phyloP scores from a whole-genome alignment of 2,797 vertebrate genomes.

The Tangara arthus region DNA sequence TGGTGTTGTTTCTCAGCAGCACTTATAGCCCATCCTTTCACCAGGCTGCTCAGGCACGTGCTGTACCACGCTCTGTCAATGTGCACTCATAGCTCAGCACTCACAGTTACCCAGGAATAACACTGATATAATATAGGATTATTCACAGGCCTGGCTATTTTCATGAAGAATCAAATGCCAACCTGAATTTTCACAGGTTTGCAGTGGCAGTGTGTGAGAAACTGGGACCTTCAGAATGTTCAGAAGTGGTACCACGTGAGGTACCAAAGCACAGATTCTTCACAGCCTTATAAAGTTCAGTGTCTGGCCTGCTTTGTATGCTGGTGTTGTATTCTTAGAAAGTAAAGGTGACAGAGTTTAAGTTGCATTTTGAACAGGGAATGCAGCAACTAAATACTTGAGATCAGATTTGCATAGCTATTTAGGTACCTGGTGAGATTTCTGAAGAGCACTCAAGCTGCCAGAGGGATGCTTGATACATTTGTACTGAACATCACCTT shows the following conservation, averaged over 20 bases:
- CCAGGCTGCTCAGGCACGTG: not conserved
- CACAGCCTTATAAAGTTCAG: not conserved
- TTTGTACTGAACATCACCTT: conserved; percentile 6
- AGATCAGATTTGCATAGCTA: conserved; percentile 40
- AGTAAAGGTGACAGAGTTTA: conserved; percentile 1
- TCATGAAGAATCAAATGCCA: not conserved
- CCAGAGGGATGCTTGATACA: rapidly evolving
- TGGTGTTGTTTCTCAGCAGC: not conserved
- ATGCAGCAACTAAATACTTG: conserved; percentile 22
- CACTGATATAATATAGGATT: not conserved
- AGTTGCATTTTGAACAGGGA: conserved; percentile 14
- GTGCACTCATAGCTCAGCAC: not conserved
- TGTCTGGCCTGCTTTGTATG: not conserved
- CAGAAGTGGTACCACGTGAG: not conserved
- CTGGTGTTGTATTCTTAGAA: conserved; percentile 11
- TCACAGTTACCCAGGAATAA: not conserved
- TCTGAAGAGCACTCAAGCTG: conserved; percentile 25
- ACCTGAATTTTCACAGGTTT: not conserved
- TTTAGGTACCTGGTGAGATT: conserved; percentile 47
- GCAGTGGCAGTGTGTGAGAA: not conserved
- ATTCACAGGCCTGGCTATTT: not conserved
- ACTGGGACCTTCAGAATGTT: not conserved
- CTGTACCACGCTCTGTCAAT: not conserved
- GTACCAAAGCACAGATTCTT: not conserved
- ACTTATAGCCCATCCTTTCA: not conserved